Conservation (phyloP, 2,888 invertebrate genomes). For the Parnassius mnemosyne region DNA sequence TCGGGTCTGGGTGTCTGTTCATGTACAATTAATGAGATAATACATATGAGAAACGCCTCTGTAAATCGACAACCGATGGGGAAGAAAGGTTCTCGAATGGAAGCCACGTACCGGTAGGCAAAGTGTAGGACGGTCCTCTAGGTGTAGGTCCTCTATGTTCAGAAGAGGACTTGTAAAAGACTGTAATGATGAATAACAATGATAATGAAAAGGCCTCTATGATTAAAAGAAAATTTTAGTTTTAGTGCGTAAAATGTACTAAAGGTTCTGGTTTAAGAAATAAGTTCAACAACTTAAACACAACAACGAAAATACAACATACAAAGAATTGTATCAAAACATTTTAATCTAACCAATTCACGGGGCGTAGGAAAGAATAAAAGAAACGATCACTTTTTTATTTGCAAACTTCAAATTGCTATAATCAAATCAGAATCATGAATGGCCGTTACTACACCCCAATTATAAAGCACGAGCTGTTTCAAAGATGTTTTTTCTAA, state of each 20-base stretch:
- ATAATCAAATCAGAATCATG: slow-evolving; percentile 63
- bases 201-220: too few relatives aligned
- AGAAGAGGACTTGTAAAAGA: too few relatives aligned
- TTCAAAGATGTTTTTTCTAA: slow-evolving; percentile 71
- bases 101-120: too few relatives aligned
- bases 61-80: too few relatives aligned
- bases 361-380: slow-evolving; percentile 19
- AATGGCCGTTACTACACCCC: slow-evolving; percentile 54
- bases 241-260: background rate
- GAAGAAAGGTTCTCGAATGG: too few relatives aligned
- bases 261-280: background rate
- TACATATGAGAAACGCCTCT: too few relatives aligned
- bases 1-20: too few relatives aligned
- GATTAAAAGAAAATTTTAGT: background rate
- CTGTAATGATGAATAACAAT: too few relatives aligned
- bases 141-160: too few relatives aligned
- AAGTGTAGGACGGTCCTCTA: too few relatives aligned
- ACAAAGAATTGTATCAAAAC: slow-evolving; percentile 19
- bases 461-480: slow-evolving; percentile 75
- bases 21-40: too few relatives aligned
- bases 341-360: slow-evolving; percentile 5
- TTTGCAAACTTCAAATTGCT: slow-evolving; percentile 40
- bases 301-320: slow-evolving; percentile 6
- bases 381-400: slow-evolving; percentile 33
- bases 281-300: background rate